phyloP scores from a whole-genome alignment of 2,888 invertebrate species.

The Carterocephalus palaemon region DNA sequence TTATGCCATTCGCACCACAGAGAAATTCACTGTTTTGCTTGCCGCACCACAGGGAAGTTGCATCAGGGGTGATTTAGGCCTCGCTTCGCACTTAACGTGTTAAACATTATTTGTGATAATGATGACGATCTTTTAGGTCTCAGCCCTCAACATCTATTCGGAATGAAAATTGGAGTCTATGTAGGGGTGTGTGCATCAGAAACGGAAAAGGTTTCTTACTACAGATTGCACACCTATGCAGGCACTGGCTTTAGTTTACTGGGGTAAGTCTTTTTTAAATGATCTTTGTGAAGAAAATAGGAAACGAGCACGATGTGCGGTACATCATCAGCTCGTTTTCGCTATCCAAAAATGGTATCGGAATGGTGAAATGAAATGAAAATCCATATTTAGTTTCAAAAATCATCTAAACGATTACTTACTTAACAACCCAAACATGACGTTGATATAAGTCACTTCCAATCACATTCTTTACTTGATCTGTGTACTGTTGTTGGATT shows the following conservation, averaged over 20 bases:
- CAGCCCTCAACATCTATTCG: constrained; percentile 7
- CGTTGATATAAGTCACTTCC: too few relatives aligned
- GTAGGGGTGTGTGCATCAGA: constrained; percentile 5
- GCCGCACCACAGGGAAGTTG: too few relatives aligned
- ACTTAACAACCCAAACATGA: background rate
- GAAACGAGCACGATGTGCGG: background rate
- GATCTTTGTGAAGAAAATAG: background rate
- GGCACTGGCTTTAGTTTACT: constrained; percentile 4
- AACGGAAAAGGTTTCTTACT: constrained; percentile 11
- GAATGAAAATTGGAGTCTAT: constrained; percentile 7
- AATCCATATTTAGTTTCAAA: too few relatives aligned
- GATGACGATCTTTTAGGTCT: constrained; percentile 8
- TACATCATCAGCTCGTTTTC: background rate
- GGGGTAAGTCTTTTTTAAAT: constrained; percentile 6
- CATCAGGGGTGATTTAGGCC: too few relatives aligned
- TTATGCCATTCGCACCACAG: too few relatives aligned
- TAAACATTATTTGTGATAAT: too few relatives aligned
- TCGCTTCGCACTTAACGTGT: too few relatives aligned
- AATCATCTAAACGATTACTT: too few relatives aligned
- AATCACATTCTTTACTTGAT: too few relatives aligned
- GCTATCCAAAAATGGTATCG: too few relatives aligned
- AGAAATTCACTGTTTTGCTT: too few relatives aligned
- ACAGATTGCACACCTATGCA: background rate
- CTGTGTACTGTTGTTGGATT: background rate
- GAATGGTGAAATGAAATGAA: too few relatives aligned